Evolutionary conservation across 2,888 invertebrate genomes (phyloP).

Genomic region (Papilio protenor): DNA sequence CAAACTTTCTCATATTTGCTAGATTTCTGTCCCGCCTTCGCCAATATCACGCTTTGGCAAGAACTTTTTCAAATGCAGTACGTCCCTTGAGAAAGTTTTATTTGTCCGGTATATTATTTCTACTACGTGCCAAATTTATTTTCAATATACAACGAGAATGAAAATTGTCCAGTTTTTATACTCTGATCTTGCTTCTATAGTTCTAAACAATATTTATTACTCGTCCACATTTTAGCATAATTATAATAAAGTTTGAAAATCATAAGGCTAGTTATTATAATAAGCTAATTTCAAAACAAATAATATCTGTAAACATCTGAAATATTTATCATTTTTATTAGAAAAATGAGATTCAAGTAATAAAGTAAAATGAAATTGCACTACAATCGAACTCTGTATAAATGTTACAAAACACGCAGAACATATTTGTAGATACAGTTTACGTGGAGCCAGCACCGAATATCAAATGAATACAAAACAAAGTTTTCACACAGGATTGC

Average conservation of each 20-base stretch:
- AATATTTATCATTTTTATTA: no score
- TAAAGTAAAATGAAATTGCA: background rate
- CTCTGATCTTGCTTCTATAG: background rate
- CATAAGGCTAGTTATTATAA: no score
- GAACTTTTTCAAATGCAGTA: background rate
- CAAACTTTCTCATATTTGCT: slow-evolving; percentile 35
- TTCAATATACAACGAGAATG: background rate
- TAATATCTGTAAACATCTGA: background rate
- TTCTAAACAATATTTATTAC: no score
- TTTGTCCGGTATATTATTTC: background rate
- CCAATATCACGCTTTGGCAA: slow-evolving; percentile 1
- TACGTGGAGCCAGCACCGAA: background rate
- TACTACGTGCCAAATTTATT: background rate
- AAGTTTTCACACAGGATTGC: background rate
- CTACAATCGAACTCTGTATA: background rate
- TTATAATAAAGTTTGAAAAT: no score
- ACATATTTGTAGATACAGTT: background rate
- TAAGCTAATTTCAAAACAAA: no score
- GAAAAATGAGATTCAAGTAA: no score
- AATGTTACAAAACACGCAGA: background rate
- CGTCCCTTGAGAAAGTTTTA: slow-evolving; percentile 5
- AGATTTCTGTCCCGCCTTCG: slow-evolving; percentile 24
- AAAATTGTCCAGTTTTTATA: background rate
- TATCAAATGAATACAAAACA: background rate
- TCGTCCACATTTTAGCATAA: no score